These are phyloP conservation scores for Pitangus sulphuratus DNA, from an alignment of 2,797 vertebrate genomes.

Conservation along the genomic window DNA sequence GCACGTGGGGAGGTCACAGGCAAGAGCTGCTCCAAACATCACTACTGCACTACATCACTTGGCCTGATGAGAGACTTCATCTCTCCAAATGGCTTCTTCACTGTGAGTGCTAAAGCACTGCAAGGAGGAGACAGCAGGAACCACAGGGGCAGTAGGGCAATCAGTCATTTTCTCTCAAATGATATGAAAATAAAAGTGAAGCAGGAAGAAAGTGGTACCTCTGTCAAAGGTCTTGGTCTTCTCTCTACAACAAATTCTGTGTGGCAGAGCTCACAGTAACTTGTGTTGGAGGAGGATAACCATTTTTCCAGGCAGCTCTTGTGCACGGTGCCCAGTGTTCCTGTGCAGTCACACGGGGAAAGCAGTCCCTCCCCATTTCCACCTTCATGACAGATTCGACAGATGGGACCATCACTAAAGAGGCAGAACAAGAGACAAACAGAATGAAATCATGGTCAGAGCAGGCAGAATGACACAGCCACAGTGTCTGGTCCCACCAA, in stretches of 20 bases:
- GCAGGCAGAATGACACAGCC: background rate
- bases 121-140: background rate
- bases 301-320: conserved; percentile 96
- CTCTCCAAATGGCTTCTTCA: background rate
- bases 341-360: conserved; percentile 92
- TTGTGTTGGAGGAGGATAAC: conserved; percentile 97
- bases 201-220: conserved; percentile 79
- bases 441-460: background rate
- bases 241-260: conserved; percentile 93
- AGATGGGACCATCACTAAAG: conserved; percentile 92
- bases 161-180: background rate
- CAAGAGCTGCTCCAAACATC: background rate
- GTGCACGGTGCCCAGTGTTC: conserved; percentile 93
- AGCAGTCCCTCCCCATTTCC: conserved; percentile 86
- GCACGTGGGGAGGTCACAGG: fast-evolving
- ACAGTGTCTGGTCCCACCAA: background rate
- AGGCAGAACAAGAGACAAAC: conserved; percentile 7
- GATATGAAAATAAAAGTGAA: background rate
- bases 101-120: background rate
- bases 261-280: conserved; percentile 97
- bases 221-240: conserved; percentile 88
- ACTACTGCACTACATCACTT: fast-evolving
- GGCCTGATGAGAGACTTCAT: background rate
- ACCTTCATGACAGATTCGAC: conserved; percentile 96
- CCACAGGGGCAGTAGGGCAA: background rate